Evolutionary conservation across 2,888 invertebrate species (phyloP).

Genomic region (Anticlea derivata): DNA sequence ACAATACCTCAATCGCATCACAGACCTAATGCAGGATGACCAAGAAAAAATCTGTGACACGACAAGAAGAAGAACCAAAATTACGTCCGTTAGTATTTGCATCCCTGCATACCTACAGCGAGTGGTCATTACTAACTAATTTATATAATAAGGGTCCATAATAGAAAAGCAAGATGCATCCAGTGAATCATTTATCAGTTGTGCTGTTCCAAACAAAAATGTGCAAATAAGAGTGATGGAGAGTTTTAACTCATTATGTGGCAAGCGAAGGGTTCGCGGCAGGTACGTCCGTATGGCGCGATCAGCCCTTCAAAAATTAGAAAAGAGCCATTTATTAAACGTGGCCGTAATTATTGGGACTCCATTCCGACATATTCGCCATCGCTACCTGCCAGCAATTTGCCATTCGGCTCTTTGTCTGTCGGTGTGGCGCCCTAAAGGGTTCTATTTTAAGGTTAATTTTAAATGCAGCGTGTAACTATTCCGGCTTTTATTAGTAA

Average conservation of each 20-base stretch:
- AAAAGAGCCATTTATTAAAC: constrained; percentile 82
- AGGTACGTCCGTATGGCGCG: constrained; percentile 82
- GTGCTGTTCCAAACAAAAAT: constrained; percentile 37
- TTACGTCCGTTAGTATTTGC: too few species aligned
- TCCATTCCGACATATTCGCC: constrained; percentile 79
- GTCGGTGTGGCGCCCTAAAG: constrained; percentile 84
- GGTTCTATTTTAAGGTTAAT: constrained; percentile 66
- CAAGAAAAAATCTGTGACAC: too few species aligned
- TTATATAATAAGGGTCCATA: constrained; percentile 1
- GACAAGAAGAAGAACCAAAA: too few species aligned
- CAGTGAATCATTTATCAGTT: constrained; percentile 15
- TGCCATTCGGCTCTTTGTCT: constrained; percentile 81
- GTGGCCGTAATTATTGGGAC: constrained; percentile 79
- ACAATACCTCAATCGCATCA: too few species aligned
- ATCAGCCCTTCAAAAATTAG: constrained; percentile 78
- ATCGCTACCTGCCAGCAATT: constrained; percentile 83
- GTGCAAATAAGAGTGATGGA: constrained; percentile 62
- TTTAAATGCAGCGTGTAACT: constrained; percentile 82
- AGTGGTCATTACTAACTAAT: neutral
- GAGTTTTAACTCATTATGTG: constrained; percentile 66
- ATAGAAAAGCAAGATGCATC: constrained; percentile 12
- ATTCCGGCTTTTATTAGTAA: constrained; percentile 77
- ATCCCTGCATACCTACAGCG: too few species aligned
- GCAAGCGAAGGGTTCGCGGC: constrained; percentile 71
- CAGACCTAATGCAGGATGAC: too few species aligned